These are phyloP conservation scores for Keiferia lycopersicella DNA, from an alignment of 2,888 invertebrate genomes.

Conservation along the genomic window DNA sequence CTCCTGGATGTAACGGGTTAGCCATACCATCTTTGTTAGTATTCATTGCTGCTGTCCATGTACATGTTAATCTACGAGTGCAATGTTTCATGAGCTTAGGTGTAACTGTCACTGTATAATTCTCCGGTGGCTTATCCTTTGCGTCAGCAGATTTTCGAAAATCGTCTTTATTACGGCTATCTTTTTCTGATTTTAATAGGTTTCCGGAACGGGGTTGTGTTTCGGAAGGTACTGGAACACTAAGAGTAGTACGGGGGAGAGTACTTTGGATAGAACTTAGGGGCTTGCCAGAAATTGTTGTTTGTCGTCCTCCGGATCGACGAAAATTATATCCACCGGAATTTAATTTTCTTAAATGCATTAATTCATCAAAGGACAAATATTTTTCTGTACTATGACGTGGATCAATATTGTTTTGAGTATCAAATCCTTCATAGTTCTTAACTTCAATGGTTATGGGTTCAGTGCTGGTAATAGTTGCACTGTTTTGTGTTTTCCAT, in stretches of 20 bases:
- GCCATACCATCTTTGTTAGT: constrained; percentile 46
- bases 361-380: constrained; percentile 72
- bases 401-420: constrained; percentile 33
- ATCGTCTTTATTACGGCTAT: constrained; percentile 9
- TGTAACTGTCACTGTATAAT: constrained; percentile 56
- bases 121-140: constrained; percentile 32
- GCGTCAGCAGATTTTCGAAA: constrained; percentile 17
- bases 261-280: background rate
- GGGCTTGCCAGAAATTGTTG: background rate
- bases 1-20: constrained; percentile 36
- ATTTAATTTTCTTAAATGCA: constrained; percentile 65
- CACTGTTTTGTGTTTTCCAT: constrained; percentile 26
- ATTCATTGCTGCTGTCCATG: constrained; percentile 62
- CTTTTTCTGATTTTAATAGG: constrained; percentile 18
- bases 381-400: constrained; percentile 59
- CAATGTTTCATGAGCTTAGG: constrained; percentile 60
- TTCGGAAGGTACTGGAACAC: background rate
- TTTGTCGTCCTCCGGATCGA: constrained; percentile 33
- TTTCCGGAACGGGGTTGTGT: background rate
- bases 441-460: constrained; percentile 56
- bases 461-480: constrained; percentile 47
- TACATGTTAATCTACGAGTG: constrained; percentile 69
- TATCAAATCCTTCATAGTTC: constrained; percentile 34
- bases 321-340: constrained; percentile 45
- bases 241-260: background rate